phyloP scores from a whole-genome alignment of 2,113 vertebrate species.

The Paramormyrops kingsleyae region DNA sequence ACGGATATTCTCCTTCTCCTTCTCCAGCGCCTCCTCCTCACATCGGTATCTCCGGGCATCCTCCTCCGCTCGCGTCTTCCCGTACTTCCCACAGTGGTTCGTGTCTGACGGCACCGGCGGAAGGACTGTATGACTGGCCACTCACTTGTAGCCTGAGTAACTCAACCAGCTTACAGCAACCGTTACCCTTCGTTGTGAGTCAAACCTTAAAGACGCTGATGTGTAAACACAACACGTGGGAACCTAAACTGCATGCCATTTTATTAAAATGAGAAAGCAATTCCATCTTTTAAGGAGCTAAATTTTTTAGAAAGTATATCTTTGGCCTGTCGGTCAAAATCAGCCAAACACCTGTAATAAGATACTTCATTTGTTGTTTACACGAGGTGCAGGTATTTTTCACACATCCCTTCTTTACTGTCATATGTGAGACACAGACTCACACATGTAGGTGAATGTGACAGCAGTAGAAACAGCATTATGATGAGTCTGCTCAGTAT shows the following conservation, averaged over 20 bases:
- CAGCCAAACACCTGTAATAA: not conserved
- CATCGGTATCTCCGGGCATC: constrained; percentile 79
- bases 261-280: not conserved
- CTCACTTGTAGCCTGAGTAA: not conserved
- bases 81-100: constrained; percentile 84
- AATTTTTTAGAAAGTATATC: not conserved
- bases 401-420: not conserved
- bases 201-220: not conserved
- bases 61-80: constrained; percentile 91
- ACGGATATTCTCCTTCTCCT: constrained; percentile 77
- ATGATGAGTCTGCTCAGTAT: not conserved
- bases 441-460: not conserved
- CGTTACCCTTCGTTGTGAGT: not conserved
- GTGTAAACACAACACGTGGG: not conserved
- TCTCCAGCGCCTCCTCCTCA: constrained; percentile 87
- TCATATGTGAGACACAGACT: not conserved
- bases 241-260: not conserved
- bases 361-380: not conserved
- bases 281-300: not conserved
- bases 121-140: not conserved
- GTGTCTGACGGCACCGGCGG: constrained; percentile 60
- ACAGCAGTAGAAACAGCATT: not conserved
- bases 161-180: not conserved
- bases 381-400: not conserved
- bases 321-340: not conserved